A percentile compares a stretch with the other conserved stretches of the same genome.
phyloP scores from a whole-genome alignment of 1,140 invertebrate genomes.

The silkworm (Bombyx mori) region DNA sequence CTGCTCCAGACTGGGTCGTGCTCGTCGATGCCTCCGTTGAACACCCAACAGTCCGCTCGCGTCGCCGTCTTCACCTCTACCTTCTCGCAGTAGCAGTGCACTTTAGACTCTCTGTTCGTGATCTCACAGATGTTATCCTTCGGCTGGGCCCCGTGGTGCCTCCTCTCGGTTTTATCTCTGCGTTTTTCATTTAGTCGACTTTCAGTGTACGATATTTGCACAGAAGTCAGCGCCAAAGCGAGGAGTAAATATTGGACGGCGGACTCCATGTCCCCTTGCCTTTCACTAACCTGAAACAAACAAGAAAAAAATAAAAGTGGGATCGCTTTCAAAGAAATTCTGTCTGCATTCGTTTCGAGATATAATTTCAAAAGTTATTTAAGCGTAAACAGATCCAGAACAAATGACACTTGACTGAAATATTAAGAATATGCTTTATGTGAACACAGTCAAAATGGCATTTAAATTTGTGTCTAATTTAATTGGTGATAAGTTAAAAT shows the following conservation, averaged over 20 bases:
- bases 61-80: conserved; percentile 53
- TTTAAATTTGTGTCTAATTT: background rate
- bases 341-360: background rate
- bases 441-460: background rate
- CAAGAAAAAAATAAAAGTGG: conserved; percentile 19
- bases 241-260: conserved; percentile 64
- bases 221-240: conserved; percentile 58
- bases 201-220: conserved; percentile 65
- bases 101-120: conserved; percentile 59
- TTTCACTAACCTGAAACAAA: conserved; percentile 54
- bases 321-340: conserved; percentile 8
- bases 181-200: conserved; percentile 66
- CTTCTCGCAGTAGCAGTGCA: conserved; percentile 67
- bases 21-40: conserved; percentile 74
- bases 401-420: background rate
- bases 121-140: conserved; percentile 67
- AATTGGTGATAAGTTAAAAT: background rate
- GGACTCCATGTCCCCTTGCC: conserved; percentile 46
- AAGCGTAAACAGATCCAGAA: background rate
- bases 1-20: conserved; percentile 79
- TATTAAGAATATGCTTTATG: background rate
- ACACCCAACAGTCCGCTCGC: conserved; percentile 75
- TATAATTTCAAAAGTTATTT: background rate
- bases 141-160: conserved; percentile 40
- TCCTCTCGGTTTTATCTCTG: conserved; percentile 60